Evolutionary conservation across 2,888 invertebrate genomes (phyloP).

Genomic region (Napeogenes sylphis): DNA sequence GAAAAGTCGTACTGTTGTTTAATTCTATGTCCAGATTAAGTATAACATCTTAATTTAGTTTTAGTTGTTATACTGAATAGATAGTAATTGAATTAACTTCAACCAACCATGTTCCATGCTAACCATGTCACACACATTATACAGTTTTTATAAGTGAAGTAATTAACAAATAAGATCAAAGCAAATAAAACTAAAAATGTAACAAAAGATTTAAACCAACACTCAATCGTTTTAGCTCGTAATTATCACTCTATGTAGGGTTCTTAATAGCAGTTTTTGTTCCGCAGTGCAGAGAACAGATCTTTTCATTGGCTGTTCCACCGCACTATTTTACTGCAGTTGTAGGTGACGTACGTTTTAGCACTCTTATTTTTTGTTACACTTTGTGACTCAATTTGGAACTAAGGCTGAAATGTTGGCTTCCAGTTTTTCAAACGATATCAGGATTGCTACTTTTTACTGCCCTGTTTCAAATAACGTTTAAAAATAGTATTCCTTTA

Average conservation of each 20-base stretch:
- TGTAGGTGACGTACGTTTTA: slow-evolving; percentile 3
- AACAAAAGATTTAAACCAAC: slow-evolving; percentile 14
- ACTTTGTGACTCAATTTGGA: slow-evolving; percentile 4
- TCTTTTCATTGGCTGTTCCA: slow-evolving; percentile 12
- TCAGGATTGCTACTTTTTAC: neutral
- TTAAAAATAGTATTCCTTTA: neutral
- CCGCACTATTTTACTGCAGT: slow-evolving; percentile 4
- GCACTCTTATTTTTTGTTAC: slow-evolving; percentile 5
- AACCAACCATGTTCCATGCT: too few species aligned
- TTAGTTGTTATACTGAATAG: too few species aligned
- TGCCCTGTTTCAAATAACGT: neutral
- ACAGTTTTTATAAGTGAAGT: too few species aligned
- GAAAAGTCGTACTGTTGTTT: slow-evolving; percentile 16
- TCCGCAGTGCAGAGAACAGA: slow-evolving; percentile 17
- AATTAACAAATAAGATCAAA: neutral
- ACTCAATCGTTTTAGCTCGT: slow-evolving; percentile 18
- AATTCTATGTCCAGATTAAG: neutral
- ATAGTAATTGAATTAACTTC: too few species aligned
- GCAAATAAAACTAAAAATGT: neutral
- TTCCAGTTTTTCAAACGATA: neutral
- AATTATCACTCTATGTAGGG: slow-evolving; percentile 22
- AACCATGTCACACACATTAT: too few species aligned
- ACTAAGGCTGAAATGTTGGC: neutral
- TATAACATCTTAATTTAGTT: neutral
- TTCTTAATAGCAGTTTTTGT: slow-evolving; percentile 20